Evolutionary conservation across 2,113 vertebrate genomes (phyloP).

Genomic region (Sisor rabdophorus): DNA sequence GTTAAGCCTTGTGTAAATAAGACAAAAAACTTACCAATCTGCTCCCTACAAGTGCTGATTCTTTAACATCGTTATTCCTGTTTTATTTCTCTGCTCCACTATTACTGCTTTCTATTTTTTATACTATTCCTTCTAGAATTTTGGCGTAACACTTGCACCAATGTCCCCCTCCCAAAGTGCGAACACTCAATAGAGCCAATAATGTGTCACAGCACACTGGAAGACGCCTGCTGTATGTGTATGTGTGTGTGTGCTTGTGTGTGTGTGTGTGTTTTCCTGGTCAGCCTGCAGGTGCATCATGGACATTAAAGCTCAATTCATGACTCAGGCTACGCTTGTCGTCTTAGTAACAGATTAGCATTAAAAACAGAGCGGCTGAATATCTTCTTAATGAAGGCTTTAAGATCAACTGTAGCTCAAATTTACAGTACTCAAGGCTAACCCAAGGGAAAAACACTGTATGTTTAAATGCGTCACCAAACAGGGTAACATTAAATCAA

Average conservation of each 20-base stretch:
- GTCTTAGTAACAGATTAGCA: slow-evolving; percentile 43
- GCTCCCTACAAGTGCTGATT: background rate
- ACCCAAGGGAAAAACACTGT: background rate
- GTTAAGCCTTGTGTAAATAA: background rate
- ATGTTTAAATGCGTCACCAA: background rate
- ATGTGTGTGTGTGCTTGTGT: slow-evolving; percentile 1
- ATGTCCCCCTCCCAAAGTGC: slow-evolving; percentile 41
- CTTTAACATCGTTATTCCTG: background rate
- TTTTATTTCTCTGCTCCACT: background rate
- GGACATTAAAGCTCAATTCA: slow-evolving; percentile 18
- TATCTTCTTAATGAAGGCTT: slow-evolving; percentile 10
- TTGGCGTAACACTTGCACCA: slow-evolving; percentile 23
- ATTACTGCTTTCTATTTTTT: slow-evolving; percentile 14
- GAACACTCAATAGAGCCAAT: slow-evolving; percentile 37
- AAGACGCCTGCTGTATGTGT: background rate
- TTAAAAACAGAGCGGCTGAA: slow-evolving; percentile 28
- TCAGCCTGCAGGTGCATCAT: slow-evolving; percentile 36
- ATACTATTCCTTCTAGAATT: background rate
- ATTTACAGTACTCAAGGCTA: background rate
- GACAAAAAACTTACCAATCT: background rate
- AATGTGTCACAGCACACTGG: slow-evolving; percentile 6
- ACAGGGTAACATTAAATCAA: background rate
- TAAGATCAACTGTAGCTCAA: background rate
- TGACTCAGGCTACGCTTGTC: slow-evolving; percentile 18
- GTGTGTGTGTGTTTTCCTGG: slow-evolving; percentile 4